Evolutionary conservation across 2,888 invertebrate species (phyloP).

Genomic region (Aphodius sticticus): DNA sequence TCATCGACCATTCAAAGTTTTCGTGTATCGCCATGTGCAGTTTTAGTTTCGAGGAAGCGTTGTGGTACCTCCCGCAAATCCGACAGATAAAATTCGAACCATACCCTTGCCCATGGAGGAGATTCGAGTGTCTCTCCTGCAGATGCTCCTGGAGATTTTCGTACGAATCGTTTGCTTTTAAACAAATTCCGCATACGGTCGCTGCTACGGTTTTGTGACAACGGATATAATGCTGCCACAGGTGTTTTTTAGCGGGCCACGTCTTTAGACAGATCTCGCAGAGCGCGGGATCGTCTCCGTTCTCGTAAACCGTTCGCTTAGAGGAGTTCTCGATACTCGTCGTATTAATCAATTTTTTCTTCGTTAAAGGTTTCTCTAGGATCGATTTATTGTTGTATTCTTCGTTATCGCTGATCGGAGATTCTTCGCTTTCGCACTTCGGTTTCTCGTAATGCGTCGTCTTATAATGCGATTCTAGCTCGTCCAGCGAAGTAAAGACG

Average conservation of each 20-base stretch:
- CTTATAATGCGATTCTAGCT: slow-evolving; percentile 62
- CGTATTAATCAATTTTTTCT: slow-evolving; percentile 38
- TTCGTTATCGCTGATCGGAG: neutral
- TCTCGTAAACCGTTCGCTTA: slow-evolving; percentile 65
- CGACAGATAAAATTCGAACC: slow-evolving; percentile 68
- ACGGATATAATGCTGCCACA: slow-evolving; percentile 68
- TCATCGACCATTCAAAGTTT: slow-evolving; percentile 56
- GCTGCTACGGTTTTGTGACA: slow-evolving; percentile 67
- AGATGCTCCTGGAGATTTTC: slow-evolving; percentile 62
- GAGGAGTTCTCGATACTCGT: slow-evolving; percentile 48
- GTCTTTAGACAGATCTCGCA: slow-evolving; percentile 68
- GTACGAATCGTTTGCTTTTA: slow-evolving; percentile 64
- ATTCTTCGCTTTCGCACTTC: slow-evolving; percentile 35
- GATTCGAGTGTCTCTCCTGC: slow-evolving; percentile 61
- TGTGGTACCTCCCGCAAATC: slow-evolving; percentile 63
- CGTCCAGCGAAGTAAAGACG: slow-evolving; percentile 64
- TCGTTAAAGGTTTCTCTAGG: slow-evolving; percentile 53
- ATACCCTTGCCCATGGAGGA: slow-evolving; percentile 61
- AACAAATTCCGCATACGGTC: slow-evolving; percentile 67
- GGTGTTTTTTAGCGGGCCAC: slow-evolving; percentile 68
- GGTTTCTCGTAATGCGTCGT: slow-evolving; percentile 50
- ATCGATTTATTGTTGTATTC: slow-evolving; percentile 49
- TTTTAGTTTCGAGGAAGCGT: slow-evolving; percentile 65
- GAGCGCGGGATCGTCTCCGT: slow-evolving; percentile 59
- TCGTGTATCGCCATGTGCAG: slow-evolving; percentile 67